phyloP scores from a whole-genome alignment of 2,113 vertebrate species.

The Macquaria australasica region DNA sequence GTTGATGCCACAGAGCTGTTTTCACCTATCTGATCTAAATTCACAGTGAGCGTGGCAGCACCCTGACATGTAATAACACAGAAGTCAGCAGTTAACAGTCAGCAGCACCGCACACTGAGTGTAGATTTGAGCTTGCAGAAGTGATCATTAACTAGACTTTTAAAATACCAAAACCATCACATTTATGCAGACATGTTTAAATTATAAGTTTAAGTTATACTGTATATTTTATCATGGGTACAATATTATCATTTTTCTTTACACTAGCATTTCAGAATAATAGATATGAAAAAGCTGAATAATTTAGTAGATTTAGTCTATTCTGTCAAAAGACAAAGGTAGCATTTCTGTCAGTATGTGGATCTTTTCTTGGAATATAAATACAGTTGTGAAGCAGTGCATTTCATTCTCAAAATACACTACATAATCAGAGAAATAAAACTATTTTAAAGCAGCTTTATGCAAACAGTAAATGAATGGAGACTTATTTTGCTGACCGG shows the following conservation, averaged over 20 bases:
- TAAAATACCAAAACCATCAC: conserved; percentile 12
- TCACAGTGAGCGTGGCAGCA: not conserved
- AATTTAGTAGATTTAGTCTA: not conserved
- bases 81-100: not conserved
- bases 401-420: not conserved
- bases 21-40: conserved; percentile 22
- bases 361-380: not conserved
- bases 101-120: not conserved
- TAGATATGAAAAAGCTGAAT: not conserved
- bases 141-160: not conserved
- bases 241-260: not conserved
- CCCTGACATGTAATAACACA: not conserved
- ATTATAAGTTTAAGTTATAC: not conserved
- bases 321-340: not conserved
- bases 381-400: not conserved
- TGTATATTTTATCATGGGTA: not conserved
- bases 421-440: not conserved
- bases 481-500: not conserved
- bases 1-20: not conserved
- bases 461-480: not conserved
- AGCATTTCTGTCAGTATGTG: not conserved
- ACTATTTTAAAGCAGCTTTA: not conserved
- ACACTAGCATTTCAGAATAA: not conserved
- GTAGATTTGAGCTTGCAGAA: not conserved
- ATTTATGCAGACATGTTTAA: not conserved